phyloP scores from a whole-genome alignment of 2,888 invertebrate species.

The Drosophila tanythrix region DNA sequence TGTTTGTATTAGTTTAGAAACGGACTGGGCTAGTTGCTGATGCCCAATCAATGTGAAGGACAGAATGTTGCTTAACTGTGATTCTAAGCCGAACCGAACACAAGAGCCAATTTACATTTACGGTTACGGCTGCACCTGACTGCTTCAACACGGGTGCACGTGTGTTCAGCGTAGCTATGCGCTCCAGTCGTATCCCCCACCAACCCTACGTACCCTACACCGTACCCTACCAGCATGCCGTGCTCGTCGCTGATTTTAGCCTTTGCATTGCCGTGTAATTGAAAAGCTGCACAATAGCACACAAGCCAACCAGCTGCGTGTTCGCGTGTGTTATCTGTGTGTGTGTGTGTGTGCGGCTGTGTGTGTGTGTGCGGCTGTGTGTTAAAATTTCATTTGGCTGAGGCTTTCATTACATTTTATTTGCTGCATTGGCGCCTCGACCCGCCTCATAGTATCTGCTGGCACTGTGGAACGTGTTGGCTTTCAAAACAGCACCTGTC shows the following conservation, averaged over 20 bases:
- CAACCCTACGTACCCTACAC: background rate
- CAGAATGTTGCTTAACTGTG: constrained; percentile 11
- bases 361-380: constrained; percentile 23
- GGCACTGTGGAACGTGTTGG: constrained; percentile 19
- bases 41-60: constrained; percentile 17
- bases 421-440: constrained; percentile 44
- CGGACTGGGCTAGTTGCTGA: background rate
- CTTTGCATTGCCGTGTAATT: constrained; percentile 59
- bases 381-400: constrained; percentile 62
- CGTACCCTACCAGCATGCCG: background rate
- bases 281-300: constrained; percentile 59
- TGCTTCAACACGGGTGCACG: constrained; percentile 11
- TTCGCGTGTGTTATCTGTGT: background rate
- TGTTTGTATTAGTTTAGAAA: background rate
- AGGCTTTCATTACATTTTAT: constrained; percentile 67
- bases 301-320: constrained; percentile 18
- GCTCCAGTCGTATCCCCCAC: background rate
- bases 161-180: constrained; percentile 3
- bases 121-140: constrained; percentile 29
- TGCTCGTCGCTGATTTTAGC: constrained; percentile 54
- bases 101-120: constrained; percentile 61
- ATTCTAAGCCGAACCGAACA: constrained; percentile 30
- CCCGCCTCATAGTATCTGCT: background rate
- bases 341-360: background rate
- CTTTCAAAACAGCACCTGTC: constrained; percentile 39